These are phyloP conservation scores for Neosilurus mollespiculum DNA, from an alignment of 2,797 vertebrate species.

Conservation along the genomic window DNA sequence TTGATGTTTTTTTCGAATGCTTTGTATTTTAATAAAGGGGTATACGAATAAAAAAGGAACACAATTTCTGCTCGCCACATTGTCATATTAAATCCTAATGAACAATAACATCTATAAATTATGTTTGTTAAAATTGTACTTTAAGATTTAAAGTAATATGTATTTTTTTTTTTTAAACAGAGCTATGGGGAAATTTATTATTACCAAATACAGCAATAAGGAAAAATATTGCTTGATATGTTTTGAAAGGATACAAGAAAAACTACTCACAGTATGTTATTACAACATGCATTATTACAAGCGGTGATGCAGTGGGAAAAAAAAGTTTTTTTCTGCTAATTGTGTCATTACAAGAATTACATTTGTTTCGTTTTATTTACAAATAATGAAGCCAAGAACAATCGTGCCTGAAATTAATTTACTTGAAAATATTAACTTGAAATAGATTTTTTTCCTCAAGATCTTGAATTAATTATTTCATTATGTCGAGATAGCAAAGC, in stretches of 20 bases:
- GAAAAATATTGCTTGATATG: not conserved
- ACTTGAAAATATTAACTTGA: too few species aligned
- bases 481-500: too few species aligned
- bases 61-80: not conserved
- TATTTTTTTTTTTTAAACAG: not conserved
- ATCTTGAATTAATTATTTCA: too few species aligned
- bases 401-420: too few species aligned
- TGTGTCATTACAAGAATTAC: not conserved
- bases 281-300: not conserved
- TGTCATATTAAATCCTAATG: not conserved
- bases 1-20: not conserved
- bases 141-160: not conserved
- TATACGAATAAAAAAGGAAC: not conserved
- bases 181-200: not conserved
- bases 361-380: slow-evolving; percentile 2
- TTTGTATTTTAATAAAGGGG: not conserved
- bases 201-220: not conserved
- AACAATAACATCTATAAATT: not conserved
- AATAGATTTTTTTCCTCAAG: too few species aligned
- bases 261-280: not conserved
- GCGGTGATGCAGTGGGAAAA: not conserved
- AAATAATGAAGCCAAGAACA: not conserved
- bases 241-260: not conserved
- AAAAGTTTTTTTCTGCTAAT: not conserved
- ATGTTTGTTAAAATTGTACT: not conserved